Base-by-base conservation (phyloP, 2,113 vertebrate species). In the Gymnocephalus cernua region DNA sequence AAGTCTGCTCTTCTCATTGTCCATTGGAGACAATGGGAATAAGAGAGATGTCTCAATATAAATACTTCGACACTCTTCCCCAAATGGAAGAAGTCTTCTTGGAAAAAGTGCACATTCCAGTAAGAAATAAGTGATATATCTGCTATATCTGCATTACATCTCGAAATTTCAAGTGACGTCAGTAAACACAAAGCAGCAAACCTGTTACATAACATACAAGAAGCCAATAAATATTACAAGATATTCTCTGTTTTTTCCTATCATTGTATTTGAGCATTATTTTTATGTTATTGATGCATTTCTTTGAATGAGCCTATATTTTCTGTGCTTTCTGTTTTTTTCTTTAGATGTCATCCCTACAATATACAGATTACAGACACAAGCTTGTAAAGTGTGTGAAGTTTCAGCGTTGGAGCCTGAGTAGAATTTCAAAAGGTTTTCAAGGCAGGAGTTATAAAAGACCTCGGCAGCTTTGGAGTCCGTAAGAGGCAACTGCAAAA, bases 1-100 rank as follows among this genome's bases (percentile, higher is more conserved):
- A 79, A 84, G 80, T 82, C 67, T 80, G 68, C 82, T 86, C 79
- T 47, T 88, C 83, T 86, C 84, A 77, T 86, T 89, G 84, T 88
- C 85, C 84, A 57, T 6, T 45, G 79, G 29, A n/a, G n/a, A n/a
- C n/a, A n/a, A n/a, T n/a, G n/a, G n/a, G n/a, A n/a, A n/a, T n/a
- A n/a, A n/a, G n/a, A n/a, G n/a, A n/a, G n/a, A n/a, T n/a, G n/a
- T n/a, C n/a, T n/a, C n/a, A n/a, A n/a, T n/a, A 88, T 85, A 84
- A 86, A 87, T 86, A 82, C 76, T 78, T 51, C 25, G 80, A 79
- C 79, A 48, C 66, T 32, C 18, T 45, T 13, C 44, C 32, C 23
- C 11, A 67, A 67, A 87, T 51, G 29, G 51, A 73, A 50, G 23
- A 65, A 57, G 23, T 21, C 54, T 12, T 79, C 35, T 50, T 12